A percentile compares a stretch with the other conserved stretches of the same genome.
These are phyloP conservation scores for Notothenia coriiceps DNA, from an alignment of 2,113 vertebrate genomes.

Conservation along the genomic window DNA sequence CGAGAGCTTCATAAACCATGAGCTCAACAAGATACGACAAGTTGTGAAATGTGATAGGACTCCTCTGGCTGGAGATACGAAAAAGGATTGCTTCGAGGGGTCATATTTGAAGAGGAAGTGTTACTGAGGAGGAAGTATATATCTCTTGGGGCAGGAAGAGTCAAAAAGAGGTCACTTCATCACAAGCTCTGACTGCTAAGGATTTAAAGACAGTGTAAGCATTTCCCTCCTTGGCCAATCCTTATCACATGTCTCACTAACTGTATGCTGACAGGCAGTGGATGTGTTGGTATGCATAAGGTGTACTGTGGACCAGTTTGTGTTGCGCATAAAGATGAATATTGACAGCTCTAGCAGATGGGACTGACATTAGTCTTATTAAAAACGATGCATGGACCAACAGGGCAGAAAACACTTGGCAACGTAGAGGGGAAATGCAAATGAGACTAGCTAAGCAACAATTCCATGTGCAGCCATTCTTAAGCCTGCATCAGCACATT, in stretches of 20 bases:
- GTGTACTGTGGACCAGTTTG: slow-evolving; percentile 6
- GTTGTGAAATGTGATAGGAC: neutral
- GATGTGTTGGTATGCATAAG: slow-evolving; percentile 42
- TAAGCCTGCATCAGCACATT: slow-evolving; percentile 22
- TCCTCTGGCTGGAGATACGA: neutral
- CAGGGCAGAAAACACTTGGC: slow-evolving; percentile 11
- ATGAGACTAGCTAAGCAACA: slow-evolving; percentile 2
- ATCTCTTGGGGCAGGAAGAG: slow-evolving; percentile 17
- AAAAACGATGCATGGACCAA: slow-evolving; percentile 40
- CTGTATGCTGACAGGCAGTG: neutral
- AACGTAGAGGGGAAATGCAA: slow-evolving; percentile 44
- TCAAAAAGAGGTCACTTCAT: slow-evolving; percentile 16
- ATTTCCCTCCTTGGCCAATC: slow-evolving; percentile 16
- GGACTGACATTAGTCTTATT: slow-evolving; percentile 49
- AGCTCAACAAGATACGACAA: neutral
- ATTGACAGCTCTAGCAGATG: slow-evolving; percentile 54
- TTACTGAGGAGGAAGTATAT: slow-evolving; percentile 6
- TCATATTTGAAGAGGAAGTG: slow-evolving; percentile 37
- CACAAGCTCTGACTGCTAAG: neutral
- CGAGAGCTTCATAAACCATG: neutral
- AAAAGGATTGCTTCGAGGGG: slow-evolving; percentile 20
- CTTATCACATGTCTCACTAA: neutral
- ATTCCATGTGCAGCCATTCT: slow-evolving; percentile 1
- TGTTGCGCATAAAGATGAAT: slow-evolving; percentile 52
- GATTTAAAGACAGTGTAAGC: slow-evolving; percentile 11